Conservation (phyloP, 92 coral and sea anemone species). For the Epizoanthus illoricatus region DNA sequence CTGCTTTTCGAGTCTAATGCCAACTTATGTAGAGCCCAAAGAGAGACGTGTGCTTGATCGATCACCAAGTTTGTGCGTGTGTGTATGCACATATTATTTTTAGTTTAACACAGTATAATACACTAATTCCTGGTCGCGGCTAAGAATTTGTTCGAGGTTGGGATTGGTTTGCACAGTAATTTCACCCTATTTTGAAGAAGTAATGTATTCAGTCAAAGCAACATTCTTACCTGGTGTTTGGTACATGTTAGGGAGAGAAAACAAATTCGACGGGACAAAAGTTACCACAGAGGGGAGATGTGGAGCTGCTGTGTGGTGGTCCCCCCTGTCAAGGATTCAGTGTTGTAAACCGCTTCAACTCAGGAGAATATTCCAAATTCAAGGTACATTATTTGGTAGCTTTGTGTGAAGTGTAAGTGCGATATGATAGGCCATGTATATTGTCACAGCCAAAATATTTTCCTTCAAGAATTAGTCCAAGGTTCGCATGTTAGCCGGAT, state of each 20-base stretch:
- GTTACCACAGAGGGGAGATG: conserved; percentile 95
- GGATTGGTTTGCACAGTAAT: too few relatives aligned
- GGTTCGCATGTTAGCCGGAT: too few relatives aligned
- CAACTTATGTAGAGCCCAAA: too few relatives aligned
- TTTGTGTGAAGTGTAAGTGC: background rate
- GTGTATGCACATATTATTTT: too few relatives aligned
- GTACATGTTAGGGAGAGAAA: conserved; percentile 67
- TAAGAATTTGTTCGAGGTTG: too few relatives aligned
- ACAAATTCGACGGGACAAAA: conserved; percentile 85
- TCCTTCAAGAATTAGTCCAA: too few relatives aligned
- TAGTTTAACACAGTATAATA: too few relatives aligned
- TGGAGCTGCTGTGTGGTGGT: conserved; percentile 95
- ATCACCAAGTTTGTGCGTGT: too few relatives aligned
- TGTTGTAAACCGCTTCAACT: conserved; percentile 96
- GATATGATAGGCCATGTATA: background rate
- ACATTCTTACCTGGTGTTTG: background rate
- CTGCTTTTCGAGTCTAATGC: too few relatives aligned
- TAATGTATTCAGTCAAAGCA: background rate
- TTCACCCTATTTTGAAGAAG: too few relatives aligned
- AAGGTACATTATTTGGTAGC: conserved; percentile 61
- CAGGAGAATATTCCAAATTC: conserved; percentile 93
- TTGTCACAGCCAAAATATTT: background rate
- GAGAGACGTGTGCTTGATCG: too few relatives aligned
- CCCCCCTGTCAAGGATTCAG: conserved; percentile 99
- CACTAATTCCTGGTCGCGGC: too few relatives aligned